Conservation (phyloP, 2,888 invertebrate genomes). For the Arenicola marina region DNA sequence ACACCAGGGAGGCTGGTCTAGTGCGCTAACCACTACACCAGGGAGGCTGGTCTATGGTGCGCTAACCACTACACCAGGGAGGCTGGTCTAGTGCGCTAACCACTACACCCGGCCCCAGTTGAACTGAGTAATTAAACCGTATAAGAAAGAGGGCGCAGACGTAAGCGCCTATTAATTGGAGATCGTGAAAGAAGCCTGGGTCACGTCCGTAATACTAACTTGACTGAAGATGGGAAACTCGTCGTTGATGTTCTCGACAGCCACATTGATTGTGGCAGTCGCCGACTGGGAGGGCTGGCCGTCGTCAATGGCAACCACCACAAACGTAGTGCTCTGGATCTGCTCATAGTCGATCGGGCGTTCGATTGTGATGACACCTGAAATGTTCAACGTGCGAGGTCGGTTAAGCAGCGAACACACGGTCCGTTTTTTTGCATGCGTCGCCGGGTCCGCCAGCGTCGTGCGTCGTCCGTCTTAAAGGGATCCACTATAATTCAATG, state of each 20-base stretch:
- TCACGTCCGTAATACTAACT: slow-evolving; percentile 28
- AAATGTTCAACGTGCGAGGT: too few species aligned
- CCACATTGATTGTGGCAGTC: slow-evolving; percentile 76
- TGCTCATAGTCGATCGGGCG: slow-evolving; percentile 84
- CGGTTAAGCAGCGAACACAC: too few species aligned
- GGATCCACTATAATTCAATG: too few species aligned
- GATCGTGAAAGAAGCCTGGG: not conserved
- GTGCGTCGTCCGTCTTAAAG: too few species aligned
- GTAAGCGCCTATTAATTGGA: not conserved
- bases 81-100: too few species aligned
- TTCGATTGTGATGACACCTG: slow-evolving; percentile 77
- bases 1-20: too few species aligned
- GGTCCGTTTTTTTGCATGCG: too few species aligned
- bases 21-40: too few species aligned
- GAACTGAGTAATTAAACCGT: not conserved
- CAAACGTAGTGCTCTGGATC: slow-evolving; percentile 76
- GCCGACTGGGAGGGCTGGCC: slow-evolving; percentile 84
- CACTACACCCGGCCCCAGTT: not conserved
- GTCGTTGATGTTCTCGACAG: slow-evolving; percentile 83
- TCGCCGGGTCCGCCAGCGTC: too few species aligned
- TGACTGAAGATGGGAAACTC: slow-evolving; percentile 76
- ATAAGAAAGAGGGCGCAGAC: not conserved
- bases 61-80: too few species aligned
- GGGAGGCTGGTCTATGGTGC: too few species aligned
- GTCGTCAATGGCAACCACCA: slow-evolving; percentile 81